A percentile compares a stretch with the other conserved stretches of the same genome.
phyloP scores from a whole-genome alignment of 2,113 vertebrate genomes.

The Dipodomys spectabilis region DNA sequence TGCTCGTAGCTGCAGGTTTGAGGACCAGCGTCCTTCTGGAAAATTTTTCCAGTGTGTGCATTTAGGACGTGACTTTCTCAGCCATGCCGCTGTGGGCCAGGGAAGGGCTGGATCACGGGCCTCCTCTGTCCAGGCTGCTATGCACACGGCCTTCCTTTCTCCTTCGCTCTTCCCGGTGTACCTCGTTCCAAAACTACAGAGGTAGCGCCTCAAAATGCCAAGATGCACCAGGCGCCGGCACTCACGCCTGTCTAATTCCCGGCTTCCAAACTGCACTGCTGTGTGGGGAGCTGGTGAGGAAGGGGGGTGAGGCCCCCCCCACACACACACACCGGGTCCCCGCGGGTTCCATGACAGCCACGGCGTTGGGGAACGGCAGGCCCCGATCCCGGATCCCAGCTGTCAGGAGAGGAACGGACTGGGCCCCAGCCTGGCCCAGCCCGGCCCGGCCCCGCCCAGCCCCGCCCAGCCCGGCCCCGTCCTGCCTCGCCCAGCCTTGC shows the following conservation, averaged over 20 bases:
- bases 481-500: too few species aligned
- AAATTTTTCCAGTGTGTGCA: background rate
- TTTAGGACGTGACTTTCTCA: background rate
- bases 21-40: background rate
- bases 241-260: background rate
- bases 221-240: too few species aligned
- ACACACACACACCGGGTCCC: too few species aligned
- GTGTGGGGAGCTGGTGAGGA: too few species aligned
- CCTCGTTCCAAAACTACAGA: background rate
- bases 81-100: background rate
- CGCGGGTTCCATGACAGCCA: too few species aligned
- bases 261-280: slow-evolving; percentile 19
- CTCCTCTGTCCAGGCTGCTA: background rate
- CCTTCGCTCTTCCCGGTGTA: background rate
- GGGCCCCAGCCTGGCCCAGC: too few species aligned
- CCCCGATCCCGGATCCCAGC: background rate
- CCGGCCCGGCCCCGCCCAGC: too few species aligned
- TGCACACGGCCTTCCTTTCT: background rate
- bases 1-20: background rate
- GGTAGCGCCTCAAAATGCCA: background rate
- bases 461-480: too few species aligned
- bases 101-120: background rate
- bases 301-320: too few species aligned
- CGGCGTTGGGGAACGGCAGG: too few species aligned
- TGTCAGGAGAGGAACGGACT: background rate